These are phyloP conservation scores for Aeoliscus strigatus DNA, from an alignment of 2,797 vertebrate genomes.

Conservation along the genomic window DNA sequence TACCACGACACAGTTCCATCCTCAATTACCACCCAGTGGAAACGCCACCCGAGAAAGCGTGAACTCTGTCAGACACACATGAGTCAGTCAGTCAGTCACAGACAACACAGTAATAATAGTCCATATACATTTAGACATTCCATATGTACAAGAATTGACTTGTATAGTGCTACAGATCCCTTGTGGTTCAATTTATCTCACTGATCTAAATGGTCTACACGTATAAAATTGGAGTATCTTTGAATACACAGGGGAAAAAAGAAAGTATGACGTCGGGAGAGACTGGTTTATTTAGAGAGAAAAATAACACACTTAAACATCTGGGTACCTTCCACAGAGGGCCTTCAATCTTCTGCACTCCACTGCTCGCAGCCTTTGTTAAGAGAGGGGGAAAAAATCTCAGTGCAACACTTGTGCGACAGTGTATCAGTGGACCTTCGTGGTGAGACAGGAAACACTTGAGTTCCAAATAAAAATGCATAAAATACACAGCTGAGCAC, in stretches of 20 bases:
- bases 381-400: conserved; percentile 1
- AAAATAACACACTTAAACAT: conserved; percentile 35
- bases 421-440: background rate
- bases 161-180: too few relatives aligned
- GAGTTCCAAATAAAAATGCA: too few relatives aligned
- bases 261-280: too few relatives aligned
- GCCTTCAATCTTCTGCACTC: conserved; percentile 80
- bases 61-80: conserved; percentile 73
- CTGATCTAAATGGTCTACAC: too few relatives aligned
- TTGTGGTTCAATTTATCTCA: too few relatives aligned
- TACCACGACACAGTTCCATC: conserved; percentile 90
- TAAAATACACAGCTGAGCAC: background rate
- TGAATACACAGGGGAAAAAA: too few relatives aligned
- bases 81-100: background rate
- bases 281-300: conserved; percentile 12
- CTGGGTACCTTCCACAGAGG: conserved; percentile 85
- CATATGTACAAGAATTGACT: too few relatives aligned
- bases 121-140: background rate
- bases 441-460: conserved; percentile 6
- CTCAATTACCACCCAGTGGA: conserved; percentile 87
- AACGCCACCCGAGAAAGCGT: conserved; percentile 86
- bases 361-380: conserved; percentile 70
- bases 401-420: conserved; percentile 5
- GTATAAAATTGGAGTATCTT: too few relatives aligned
- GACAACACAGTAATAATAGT: background rate